Evolutionary conservation across 1,140 invertebrate species (phyloP).

Genomic region (Zaprionus nigranus): DNA sequence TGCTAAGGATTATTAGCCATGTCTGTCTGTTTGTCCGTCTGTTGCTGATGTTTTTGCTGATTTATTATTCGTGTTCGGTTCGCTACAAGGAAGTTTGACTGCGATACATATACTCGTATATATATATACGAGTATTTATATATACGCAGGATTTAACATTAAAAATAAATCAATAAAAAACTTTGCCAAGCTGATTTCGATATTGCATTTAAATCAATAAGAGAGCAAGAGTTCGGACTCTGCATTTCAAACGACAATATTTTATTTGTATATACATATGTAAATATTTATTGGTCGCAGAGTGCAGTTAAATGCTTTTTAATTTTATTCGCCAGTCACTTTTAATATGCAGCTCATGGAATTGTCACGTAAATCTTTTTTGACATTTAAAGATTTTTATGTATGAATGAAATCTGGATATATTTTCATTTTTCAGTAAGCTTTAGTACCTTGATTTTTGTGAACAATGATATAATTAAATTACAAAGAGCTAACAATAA

Average conservation of each 20-base stretch:
- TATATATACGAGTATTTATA: not conserved
- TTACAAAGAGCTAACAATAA: too few species aligned
- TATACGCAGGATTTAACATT: not conserved
- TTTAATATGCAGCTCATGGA: not conserved
- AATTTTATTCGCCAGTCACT: not conserved
- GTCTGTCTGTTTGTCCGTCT: too few species aligned
- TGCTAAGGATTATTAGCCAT: too few species aligned
- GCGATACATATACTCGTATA: too few species aligned
- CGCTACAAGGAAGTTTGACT: too few species aligned
- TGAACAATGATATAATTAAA: too few species aligned
- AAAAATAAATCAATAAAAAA: not conserved
- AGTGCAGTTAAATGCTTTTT: not conserved
- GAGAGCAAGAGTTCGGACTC: not conserved
- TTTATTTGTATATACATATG: not conserved
- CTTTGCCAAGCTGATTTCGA: not conserved
- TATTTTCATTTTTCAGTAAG: not conserved
- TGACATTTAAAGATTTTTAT: not conserved
- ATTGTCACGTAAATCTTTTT: not conserved
- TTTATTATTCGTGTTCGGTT: too few species aligned
- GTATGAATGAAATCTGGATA: not conserved
- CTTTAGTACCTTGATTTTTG: not conserved
- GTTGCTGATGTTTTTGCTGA: too few species aligned
- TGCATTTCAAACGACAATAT: not conserved
- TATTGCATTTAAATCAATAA: conserved; percentile 1
- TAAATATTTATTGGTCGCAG: not conserved